Evolutionary conservation across 2,888 invertebrate species (phyloP), one percentile per base, ranked within the genome.

Genomic region (Polydrusus pterygomalis): DNA sequence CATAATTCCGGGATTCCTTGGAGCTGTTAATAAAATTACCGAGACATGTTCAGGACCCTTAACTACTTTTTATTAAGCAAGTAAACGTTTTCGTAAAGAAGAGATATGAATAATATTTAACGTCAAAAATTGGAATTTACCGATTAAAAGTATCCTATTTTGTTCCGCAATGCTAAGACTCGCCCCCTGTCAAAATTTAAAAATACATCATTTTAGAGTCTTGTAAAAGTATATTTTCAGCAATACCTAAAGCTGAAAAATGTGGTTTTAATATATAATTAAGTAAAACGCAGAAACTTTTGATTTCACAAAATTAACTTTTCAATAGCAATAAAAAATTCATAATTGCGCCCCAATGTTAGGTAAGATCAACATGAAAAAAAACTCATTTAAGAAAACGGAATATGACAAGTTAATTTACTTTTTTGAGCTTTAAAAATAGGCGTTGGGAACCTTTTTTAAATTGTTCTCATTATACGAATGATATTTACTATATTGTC

Each of bases 321-420:
- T 25, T 64, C 45, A 13, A 40, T 13, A 45, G 63, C 45, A 47
- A 72, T 40, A 63, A 54, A 20, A 64, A 54, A 73, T 38, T 73
- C 58, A 56, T 73, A 73, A 73, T 73, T 73, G 51, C 68, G 30
- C 9, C 20, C 60, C 67, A 13, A 62, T 68, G 60, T 68, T 68
- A 73, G 30, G 49, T 68, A 60, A 73, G 30, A 65, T 18, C 49
- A 51, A 49, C 67, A 38, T 62, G 13, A 34, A 72, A 75, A 71
- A 76, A 76, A 67, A 63, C 72, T 69, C 72, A 67, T 72, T 74
- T 72, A 76, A 72, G 72, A 68, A 76, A 75, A 70, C 60, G 65
- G 43, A 70, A 62, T 72, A 71, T 72, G 72, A 76, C 75, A 76
- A 62, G 63, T 68, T 72, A 76, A 76, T 76, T 76, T 76, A 69